Conservation (phyloP, 1,140 invertebrate genomes). For the Cydia fagiglandana region DNA sequence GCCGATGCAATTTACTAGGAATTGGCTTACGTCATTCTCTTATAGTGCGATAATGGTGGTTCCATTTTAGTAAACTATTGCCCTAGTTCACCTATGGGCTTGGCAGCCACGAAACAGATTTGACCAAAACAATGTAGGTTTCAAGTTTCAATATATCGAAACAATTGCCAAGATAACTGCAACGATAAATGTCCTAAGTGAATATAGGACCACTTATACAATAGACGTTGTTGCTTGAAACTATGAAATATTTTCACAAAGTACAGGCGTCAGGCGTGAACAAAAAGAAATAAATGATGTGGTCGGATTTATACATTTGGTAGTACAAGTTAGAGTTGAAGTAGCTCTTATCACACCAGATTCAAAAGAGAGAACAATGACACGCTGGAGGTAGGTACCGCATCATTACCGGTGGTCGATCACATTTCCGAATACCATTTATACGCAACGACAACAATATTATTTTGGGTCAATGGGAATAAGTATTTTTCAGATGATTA, state of each 20-base stretch:
- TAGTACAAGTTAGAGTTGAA: conserved; percentile 54
- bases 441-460: conserved; percentile 30
- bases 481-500: not conserved
- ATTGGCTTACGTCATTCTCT: conserved; percentile 62
- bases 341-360: conserved; percentile 76
- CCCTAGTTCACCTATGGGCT: conserved; percentile 61
- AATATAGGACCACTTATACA: not conserved
- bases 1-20: conserved; percentile 51
- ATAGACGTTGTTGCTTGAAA: not conserved
- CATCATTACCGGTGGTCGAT: conserved; percentile 52
- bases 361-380: conserved; percentile 72
- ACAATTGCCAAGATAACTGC: conserved; percentile 58
- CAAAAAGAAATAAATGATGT: conserved; percentile 68
- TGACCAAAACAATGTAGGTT: conserved; percentile 55
- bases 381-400: conserved; percentile 55
- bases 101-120: conserved; percentile 53
- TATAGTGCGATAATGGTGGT: conserved; percentile 59
- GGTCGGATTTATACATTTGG: conserved; percentile 70
- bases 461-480: not conserved
- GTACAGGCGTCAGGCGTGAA: conserved; percentile 60
- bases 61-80: conserved; percentile 66
- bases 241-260: conserved; percentile 67
- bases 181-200: not conserved
- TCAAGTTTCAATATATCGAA: conserved; percentile 53
- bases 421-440: conserved; percentile 38